phyloP scores from a whole-genome alignment of 2,113 vertebrate genomes.

The Phrynocephalus versicolor region DNA sequence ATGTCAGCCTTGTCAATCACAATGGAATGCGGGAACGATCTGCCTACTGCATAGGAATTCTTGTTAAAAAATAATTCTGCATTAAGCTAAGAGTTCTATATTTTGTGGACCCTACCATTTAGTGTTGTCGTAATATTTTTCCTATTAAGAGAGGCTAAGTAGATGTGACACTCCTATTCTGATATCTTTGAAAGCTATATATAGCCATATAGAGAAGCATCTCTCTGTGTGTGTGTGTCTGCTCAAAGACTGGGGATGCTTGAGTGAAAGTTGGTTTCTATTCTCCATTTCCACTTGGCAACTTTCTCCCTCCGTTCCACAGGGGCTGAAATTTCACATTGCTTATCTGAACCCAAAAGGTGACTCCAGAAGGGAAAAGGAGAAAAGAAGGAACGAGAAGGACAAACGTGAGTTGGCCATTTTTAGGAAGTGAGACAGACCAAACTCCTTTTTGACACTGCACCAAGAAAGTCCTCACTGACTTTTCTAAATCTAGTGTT shows the following conservation, averaged over 20 bases:
- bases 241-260: constrained; percentile 21
- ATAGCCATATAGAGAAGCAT: constrained; percentile 28
- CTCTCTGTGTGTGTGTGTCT: not conserved
- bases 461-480: not conserved
- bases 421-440: constrained; percentile 6
- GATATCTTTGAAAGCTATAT: constrained; percentile 39
- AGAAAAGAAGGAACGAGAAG: not conserved
- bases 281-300: constrained; percentile 43
- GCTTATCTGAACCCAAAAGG: constrained; percentile 20
- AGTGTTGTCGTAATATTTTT: constrained; percentile 75
- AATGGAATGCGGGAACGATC: constrained; percentile 91
- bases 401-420: constrained; percentile 19
- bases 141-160: constrained; percentile 64
- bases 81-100: constrained; percentile 79
- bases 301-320: constrained; percentile 48
- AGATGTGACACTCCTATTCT: constrained; percentile 60
- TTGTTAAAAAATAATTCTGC: constrained; percentile 84
- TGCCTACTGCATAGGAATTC: constrained; percentile 84
- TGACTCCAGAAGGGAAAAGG: not conserved
- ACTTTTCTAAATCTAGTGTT: constrained; percentile 29
- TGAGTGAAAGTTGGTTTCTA: constrained; percentile 44
- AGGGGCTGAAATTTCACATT: constrained; percentile 42
- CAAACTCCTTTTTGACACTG: not conserved
- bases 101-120: constrained; percentile 87
- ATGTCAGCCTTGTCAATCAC: constrained; percentile 99